Evolutionary conservation across 2,113 vertebrate species (phyloP).

Genomic region (Stigmatopora argus): DNA sequence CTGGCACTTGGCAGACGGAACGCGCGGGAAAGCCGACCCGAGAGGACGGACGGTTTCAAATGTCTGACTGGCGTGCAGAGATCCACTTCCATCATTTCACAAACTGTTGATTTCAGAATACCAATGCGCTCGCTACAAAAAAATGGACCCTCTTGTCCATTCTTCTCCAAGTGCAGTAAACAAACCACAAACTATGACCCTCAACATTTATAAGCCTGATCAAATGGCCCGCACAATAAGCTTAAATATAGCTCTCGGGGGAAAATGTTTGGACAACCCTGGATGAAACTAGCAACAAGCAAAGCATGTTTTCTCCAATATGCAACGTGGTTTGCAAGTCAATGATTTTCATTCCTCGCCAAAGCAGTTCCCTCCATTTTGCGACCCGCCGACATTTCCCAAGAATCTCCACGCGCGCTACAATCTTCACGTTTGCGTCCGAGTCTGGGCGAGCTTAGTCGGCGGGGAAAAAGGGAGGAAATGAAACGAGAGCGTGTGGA

Average conservation of each 20-base stretch:
- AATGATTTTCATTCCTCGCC: constrained; percentile 9
- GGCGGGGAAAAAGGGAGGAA: constrained; percentile 64
- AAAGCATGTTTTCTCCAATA: neutral
- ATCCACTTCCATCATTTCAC: neutral
- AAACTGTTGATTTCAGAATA: too few relatives aligned
- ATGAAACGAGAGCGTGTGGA: constrained; percentile 67
- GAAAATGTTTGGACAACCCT: neutral
- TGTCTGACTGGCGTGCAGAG: neutral
- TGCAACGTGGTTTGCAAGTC: neutral
- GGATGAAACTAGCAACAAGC: neutral
- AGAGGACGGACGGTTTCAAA: constrained; percentile 11
- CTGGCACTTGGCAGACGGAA: constrained; percentile 48
- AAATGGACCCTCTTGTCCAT: too few relatives aligned
- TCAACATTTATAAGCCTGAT: too few relatives aligned
- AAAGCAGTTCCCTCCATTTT: constrained; percentile 36
- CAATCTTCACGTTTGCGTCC: constrained; percentile 85
- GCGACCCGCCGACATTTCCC: constrained; percentile 61
- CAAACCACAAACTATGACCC: too few relatives aligned
- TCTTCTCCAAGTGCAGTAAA: too few relatives aligned
- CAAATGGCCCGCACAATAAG: too few relatives aligned
- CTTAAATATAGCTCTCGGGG: too few relatives aligned
- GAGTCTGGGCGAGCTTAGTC: constrained; percentile 73
- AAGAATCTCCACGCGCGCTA: constrained; percentile 78
- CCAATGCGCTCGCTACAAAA: too few relatives aligned
- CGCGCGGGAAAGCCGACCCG: constrained; percentile 21